Evolutionary conservation across 1,140 invertebrate species (phyloP).

Genomic region (Luehdorfia chinensis): DNA sequence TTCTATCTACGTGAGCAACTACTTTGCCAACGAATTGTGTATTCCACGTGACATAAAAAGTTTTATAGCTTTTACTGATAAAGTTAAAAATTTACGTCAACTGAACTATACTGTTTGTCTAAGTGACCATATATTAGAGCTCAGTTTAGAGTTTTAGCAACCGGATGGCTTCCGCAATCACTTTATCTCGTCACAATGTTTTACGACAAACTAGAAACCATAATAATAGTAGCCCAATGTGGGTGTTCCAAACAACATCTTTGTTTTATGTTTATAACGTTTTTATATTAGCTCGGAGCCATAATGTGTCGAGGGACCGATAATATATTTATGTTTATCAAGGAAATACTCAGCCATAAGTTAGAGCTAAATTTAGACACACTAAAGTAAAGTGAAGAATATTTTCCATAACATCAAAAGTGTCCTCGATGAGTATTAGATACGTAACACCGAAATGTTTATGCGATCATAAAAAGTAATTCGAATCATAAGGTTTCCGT

Average conservation of each 20-base stretch:
- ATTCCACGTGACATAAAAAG: conserved; percentile 12
- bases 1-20: no score
- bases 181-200: conserved; percentile 21
- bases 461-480: conserved; percentile 5
- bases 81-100: no score
- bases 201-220: conserved; percentile 35
- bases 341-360: conserved; percentile 18
- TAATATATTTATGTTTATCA: conserved; percentile 31
- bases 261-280: conserved; percentile 45
- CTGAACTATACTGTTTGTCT: no score
- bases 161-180: conserved; percentile 37
- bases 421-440: conserved; percentile 10
- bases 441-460: conserved; percentile 17
- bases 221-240: conserved; percentile 36
- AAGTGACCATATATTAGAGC: conserved; percentile 9
- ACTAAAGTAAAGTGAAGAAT: conserved; percentile 6
- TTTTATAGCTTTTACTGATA: no score
- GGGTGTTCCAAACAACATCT: conserved; percentile 35
- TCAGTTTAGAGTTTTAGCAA: conserved; percentile 26
- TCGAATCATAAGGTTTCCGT: conserved; percentile 7
- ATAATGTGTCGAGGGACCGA: conserved; percentile 24
- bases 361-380: conserved; percentile 13
- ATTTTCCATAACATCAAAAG: conserved; percentile 13
- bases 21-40: no score
- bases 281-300: conserved; percentile 36